A percentile compares a stretch with the other conserved stretches of the same genome.
Evolutionary conservation across 1,140 invertebrate genomes (phyloP).

Genomic region (Acromyrmex heyeri): DNA sequence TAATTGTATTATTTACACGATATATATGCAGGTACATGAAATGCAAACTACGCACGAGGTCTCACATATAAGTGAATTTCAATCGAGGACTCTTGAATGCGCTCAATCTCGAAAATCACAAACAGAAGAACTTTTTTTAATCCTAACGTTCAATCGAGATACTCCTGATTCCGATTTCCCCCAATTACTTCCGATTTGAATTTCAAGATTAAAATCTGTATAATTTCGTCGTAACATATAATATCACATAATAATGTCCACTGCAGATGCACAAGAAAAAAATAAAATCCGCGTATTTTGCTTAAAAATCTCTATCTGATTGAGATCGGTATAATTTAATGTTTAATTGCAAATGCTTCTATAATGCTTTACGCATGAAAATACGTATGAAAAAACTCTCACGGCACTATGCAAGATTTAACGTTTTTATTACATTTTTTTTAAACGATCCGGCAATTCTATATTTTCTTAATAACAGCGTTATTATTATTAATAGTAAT

Average conservation of each 20-base stretch:
- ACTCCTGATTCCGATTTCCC: neutral
- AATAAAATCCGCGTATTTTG: neutral
- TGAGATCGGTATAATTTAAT: neutral
- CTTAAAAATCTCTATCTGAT: neutral
- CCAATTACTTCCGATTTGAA: neutral
- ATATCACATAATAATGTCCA: neutral
- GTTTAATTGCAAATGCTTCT: neutral
- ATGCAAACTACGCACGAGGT: conserved; percentile 38
- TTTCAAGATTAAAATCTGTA: conserved; percentile 11
- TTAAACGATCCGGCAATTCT: conserved; percentile 62
- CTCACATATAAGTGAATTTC: conserved; percentile 7
- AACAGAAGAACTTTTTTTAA: neutral
- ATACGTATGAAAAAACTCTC: conserved; percentile 69
- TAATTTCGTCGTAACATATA: neutral
- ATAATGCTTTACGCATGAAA: neutral
- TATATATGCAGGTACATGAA: conserved; percentile 60
- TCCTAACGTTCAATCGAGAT: neutral
- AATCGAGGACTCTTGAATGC: conserved; percentile 7
- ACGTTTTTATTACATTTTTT: conserved; percentile 48
- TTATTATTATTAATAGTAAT: conserved; percentile 27
- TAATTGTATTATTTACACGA: conserved; percentile 66
- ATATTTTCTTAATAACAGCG: conserved; percentile 35
- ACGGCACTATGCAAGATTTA: conserved; percentile 58
- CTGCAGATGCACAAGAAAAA: neutral
- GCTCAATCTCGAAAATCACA: neutral